Evolutionary conservation across 2,113 vertebrate species (phyloP), one percentile per base, ranked within the genome.

Genomic region (Eulacestoma nigropectus): DNA sequence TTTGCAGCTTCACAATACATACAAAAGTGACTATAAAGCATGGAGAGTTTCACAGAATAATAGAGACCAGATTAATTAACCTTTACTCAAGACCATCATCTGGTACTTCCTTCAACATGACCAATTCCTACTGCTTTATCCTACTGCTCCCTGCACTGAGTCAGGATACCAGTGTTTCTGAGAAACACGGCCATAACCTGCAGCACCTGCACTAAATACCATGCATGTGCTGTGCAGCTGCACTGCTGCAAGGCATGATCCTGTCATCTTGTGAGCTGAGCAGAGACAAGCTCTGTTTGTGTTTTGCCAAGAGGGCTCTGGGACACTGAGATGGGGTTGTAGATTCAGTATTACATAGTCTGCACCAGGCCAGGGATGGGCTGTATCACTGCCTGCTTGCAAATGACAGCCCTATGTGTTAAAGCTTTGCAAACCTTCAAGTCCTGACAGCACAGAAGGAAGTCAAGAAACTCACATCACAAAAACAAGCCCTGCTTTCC

Each of bases 321-420:
- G 35, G 41, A 62, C 53, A 10, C 16, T 16, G 21, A 49, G 18
- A 29, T 13, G n/a, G 55, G 42, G 56, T 4, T 44, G n/a, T 9
- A 27, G 59, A 17, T n/a, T 52, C 39, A 14, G 37, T 25, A 9
- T 9, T 4, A 29, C 1, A 4, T 30, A 65, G 35, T 74, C 55
- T 55, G 75, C 16, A 16, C 15, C 26, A 27, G 13, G 8, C 33
- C 50, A 23, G 77, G 53, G 37, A 26, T 3, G 13, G 32, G 21
- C 56, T 25, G 37, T 32, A 29, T 46, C 32, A 3, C 56, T 41
- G 14, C 26, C 39, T 35, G 52, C 74, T 39, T 29, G 42, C 57
- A 33, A n/a, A 39, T 13, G 10, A 35, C 49, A 57, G 42, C 22
- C 33, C 23, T 19, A 2, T 0, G 2, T 2, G 9, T 46, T 32